phyloP scores from a whole-genome alignment of 2,797 vertebrate genomes.

The Aulostomus chinensis region DNA sequence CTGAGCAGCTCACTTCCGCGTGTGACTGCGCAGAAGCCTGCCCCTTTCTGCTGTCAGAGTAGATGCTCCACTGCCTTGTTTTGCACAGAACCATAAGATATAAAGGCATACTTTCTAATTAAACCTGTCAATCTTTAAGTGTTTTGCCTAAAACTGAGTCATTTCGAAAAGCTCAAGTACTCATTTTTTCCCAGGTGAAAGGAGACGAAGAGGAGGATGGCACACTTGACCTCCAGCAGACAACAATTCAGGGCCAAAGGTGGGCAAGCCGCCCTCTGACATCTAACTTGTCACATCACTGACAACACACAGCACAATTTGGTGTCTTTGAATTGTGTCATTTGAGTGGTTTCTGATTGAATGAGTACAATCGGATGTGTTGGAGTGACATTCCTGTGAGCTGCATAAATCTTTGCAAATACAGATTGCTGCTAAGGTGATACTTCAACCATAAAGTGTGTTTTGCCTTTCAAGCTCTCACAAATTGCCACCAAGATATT shows the following conservation, averaged over 20 bases:
- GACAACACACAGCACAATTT: neutral
- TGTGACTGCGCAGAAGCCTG: conserved; percentile 49
- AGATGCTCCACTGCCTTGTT: neutral
- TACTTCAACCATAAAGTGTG: too few relatives aligned
- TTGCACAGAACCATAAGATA: neutral
- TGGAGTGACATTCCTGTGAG: too few relatives aligned
- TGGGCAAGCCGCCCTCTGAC: conserved; percentile 37
- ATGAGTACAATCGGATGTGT: neutral
- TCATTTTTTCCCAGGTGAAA: conserved; percentile 82
- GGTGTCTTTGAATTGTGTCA: neutral
- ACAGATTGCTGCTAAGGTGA: too few relatives aligned
- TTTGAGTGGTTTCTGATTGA: neutral
- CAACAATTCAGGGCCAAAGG: conserved; percentile 87
- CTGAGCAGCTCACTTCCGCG: conserved; percentile 72
- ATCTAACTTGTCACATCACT: neutral
- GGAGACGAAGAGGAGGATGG: conserved; percentile 94
- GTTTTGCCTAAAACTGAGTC: too few relatives aligned
- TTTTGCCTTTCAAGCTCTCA: too few relatives aligned
- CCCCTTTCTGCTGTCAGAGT: conserved; percentile 3
- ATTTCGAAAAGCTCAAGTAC: too few relatives aligned
- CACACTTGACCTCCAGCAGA: conserved; percentile 86
- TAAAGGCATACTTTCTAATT: neutral
- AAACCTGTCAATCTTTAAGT: too few relatives aligned
- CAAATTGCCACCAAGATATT: too few relatives aligned
- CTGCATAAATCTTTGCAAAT: too few relatives aligned